Percentiles rank a stretch among this genome's conserved stretches.
phyloP scores from a whole-genome alignment of 1,140 invertebrate genomes.

The Drosophila athabasca region DNA sequence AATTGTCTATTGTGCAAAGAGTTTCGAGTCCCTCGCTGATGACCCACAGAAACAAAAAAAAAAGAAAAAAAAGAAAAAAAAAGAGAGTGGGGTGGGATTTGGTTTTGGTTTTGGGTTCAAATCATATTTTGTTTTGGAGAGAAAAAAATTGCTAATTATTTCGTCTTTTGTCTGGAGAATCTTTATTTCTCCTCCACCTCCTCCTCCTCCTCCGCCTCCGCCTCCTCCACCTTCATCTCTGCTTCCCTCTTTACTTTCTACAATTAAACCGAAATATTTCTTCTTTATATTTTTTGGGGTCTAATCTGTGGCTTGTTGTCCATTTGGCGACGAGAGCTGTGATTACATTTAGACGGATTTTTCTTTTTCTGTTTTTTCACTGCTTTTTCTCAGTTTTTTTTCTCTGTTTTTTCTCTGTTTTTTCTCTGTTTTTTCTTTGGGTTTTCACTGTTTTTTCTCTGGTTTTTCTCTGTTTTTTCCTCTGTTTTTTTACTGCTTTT shows the following conservation, averaged over 20 bases:
- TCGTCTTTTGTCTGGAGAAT: slow-evolving; percentile 41
- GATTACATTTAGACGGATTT: slow-evolving; percentile 25
- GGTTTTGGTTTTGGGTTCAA: slow-evolving; percentile 33
- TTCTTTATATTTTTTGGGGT: slow-evolving; percentile 4
- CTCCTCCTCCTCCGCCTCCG: background rate
- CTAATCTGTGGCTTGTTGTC: slow-evolving; percentile 22
- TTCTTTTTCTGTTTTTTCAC: no score
- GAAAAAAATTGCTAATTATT: slow-evolving; percentile 67
- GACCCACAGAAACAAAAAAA: no score
- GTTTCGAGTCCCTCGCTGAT: slow-evolving; percentile 34
- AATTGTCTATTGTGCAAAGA: slow-evolving; percentile 69
- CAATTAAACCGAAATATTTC: slow-evolving; percentile 65
- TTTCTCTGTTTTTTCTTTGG: no score
- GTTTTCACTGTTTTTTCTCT: no score
- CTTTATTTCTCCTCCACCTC: background rate
- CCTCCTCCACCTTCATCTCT: background rate
- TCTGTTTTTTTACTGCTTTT: no score
- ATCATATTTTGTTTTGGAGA: slow-evolving; percentile 52
- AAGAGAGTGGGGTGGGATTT: background rate
- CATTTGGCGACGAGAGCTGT: slow-evolving; percentile 29
- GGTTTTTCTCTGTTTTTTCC: slow-evolving; percentile 8
- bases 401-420: no score
- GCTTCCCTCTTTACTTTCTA: slow-evolving; percentile 51
- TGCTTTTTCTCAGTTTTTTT: background rate
- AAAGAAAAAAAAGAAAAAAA: no score